Evolutionary conservation across 2,888 invertebrate species (phyloP).

Genomic region (Trisateles emortualis): DNA sequence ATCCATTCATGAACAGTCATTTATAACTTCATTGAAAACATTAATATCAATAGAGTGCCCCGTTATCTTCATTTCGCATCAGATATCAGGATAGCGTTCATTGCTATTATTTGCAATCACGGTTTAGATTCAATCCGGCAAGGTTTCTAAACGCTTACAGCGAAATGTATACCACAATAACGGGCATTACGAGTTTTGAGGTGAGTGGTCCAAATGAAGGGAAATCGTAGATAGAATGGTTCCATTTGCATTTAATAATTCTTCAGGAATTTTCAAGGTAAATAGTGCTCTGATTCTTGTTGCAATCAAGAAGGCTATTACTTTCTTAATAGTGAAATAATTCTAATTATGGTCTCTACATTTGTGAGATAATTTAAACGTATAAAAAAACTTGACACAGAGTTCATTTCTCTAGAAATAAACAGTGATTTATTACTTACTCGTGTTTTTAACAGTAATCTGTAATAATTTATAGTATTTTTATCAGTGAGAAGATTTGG

Average conservation of each 20-base stretch:
- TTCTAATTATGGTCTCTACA: background rate
- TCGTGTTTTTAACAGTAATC: no score
- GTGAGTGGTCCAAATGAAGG: constrained; percentile 16
- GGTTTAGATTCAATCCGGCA: constrained; percentile 68
- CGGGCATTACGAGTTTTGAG: constrained; percentile 43
- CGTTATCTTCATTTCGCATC: constrained; percentile 49
- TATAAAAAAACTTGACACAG: no score
- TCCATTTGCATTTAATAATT: background rate
- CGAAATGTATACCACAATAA: constrained; percentile 52
- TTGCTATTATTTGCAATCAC: constrained; percentile 63
- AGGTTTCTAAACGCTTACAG: constrained; percentile 56
- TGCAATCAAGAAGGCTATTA: background rate
- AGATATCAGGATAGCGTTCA: constrained; percentile 34
- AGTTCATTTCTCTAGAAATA: no score
- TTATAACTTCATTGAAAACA: constrained; percentile 37
- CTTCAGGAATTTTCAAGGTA: background rate
- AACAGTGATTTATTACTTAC: no score
- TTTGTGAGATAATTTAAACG: background rate
- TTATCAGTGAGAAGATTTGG: no score
- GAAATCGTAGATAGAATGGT: background rate
- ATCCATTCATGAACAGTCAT: constrained; percentile 22
- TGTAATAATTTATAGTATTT: no score
- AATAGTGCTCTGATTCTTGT: background rate
- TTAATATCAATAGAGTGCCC: constrained; percentile 56
- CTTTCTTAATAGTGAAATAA: background rate